Evolutionary conservation across 1,140 invertebrate genomes (phyloP), one percentile per base, ranked within the genome.

Genomic region (Vollenhovia emeryi): DNA sequence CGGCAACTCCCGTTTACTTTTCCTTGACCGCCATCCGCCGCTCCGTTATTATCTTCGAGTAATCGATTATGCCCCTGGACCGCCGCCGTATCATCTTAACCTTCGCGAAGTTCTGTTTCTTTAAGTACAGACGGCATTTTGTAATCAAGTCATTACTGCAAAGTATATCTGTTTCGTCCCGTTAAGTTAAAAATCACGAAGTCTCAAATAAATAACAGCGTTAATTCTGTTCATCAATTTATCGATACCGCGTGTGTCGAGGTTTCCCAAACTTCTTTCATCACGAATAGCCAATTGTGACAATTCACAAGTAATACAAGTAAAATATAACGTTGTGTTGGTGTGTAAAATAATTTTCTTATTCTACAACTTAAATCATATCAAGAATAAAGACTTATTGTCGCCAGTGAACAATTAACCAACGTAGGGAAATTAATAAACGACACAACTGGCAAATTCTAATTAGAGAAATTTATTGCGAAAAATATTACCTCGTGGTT

Each of bases 11-110:
- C 76, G 62, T 69, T 79, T 69, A 79, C 62, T 79, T 79, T 79
- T 79, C 62, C 62, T 79, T 79, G 76, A 79, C 45, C 76, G 76
- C 45, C 60, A 68, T 79, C 57, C 24, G 18, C 21, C 45, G 30
- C 45, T 68, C 45, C 33, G 33, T 79, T 79, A 79, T 79, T 79
- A 79, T 79, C 62, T n/a, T 55, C 45, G 76, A 79, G 15, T 79
- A 79, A 79, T 79, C 76, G 76, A 79, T 79, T 79, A 68, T 40
- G 75, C 9, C 40, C 11, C 40, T 76, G 43, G 43, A 50, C 59
- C 45, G 43, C 13, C 75, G 62, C 76, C 48, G n/a, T 68, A 64
- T 79, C 62, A 69, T 68, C 43, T 79, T 68, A 79, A 79, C 45
- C 40, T 76, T 76, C 74, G 18, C 33, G 9, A 45, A 40, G 30